Percentiles rank a stretch among this genome's conserved stretches.
Evolutionary conservation across 2,888 invertebrate species (phyloP).

Genomic region (Elegia similella): DNA sequence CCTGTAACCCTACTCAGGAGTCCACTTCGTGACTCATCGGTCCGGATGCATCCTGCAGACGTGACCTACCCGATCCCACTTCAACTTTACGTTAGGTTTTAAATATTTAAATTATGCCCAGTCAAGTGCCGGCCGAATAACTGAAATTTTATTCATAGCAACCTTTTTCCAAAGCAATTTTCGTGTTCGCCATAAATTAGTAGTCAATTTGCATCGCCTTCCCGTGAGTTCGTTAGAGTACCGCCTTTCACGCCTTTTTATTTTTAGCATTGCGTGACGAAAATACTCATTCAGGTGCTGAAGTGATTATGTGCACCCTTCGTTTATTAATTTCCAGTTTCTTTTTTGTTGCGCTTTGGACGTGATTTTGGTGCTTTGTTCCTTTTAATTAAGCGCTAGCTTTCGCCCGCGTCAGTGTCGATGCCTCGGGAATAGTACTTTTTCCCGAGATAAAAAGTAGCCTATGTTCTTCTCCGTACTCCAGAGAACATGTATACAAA

Average conservation of each 20-base stretch:
- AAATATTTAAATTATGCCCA: not conserved
- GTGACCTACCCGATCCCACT: no score
- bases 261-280: conserved; percentile 16
- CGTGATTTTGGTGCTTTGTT: not conserved
- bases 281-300: conserved; percentile 14
- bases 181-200: conserved; percentile 51
- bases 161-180: conserved; percentile 52
- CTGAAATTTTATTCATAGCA: conserved; percentile 59
- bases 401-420: no score
- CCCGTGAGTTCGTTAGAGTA: conserved; percentile 34
- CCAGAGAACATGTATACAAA: no score
- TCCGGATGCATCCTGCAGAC: no score
- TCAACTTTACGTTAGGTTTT: not conserved
- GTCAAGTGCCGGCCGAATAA: conserved; percentile 39
- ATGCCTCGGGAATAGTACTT: no score
- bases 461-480: no score
- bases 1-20: no score
- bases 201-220: conserved; percentile 42
- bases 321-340: not conserved
- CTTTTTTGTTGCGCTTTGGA: not conserved
- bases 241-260: conserved; percentile 26
- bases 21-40: no score
- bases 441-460: no score
- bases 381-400: no score
- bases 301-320: conserved; percentile 5